Base-by-base conservation (phyloP, 2,113 vertebrate genomes). In the Deroptyus accipitrinus region DNA sequence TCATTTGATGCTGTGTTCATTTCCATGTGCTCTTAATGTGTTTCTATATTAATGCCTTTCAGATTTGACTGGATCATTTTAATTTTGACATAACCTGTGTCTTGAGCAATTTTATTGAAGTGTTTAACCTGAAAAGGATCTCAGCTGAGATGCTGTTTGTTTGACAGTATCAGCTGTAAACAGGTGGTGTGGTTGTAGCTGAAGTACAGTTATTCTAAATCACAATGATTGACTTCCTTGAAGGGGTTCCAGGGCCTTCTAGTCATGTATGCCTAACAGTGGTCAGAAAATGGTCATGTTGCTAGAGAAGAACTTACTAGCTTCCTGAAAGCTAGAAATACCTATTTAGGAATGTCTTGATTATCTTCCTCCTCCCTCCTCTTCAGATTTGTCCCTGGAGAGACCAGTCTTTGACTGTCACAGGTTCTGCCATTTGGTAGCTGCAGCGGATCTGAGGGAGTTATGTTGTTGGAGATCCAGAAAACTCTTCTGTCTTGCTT, bases 341-440 rank as follows among this genome's bases (percentile, higher is more conserved):
- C 3, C 31, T 80, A 2, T 69, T 89, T 37, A 25, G 33, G 57
- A 68, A 22, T 44, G 0, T 2, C 27, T 67, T 37, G 17, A 7
- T 75, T 33, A 31, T 41, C 7, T 62, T 83, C 15, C 9, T 75
- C 12, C 39, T 86, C 42, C 10, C 0, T 17, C n/a, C 31, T 90
- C 33, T 49, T 88, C 46, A 1, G 9, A 48, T 42, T 46, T 69
- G 51, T n/a, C 25, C 6, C 1, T 4, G n/a, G 42, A 2, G 5
- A 83, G 68, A 44, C 23, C 28, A 24, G 31, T 17, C 57, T 61
- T 82, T 5, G 35, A 39, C 7, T 14, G 20, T 41, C 2, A 0
- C 25, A 0, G 0, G 0, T 42, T 46, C 39, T 91, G 54, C 28
- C 33, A 1, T 27, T 30, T 51, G 3, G 20, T 42, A 76, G 17